Conservation (phyloP, 2,888 invertebrate genomes). For the Tryphoninae sp. region DNA sequence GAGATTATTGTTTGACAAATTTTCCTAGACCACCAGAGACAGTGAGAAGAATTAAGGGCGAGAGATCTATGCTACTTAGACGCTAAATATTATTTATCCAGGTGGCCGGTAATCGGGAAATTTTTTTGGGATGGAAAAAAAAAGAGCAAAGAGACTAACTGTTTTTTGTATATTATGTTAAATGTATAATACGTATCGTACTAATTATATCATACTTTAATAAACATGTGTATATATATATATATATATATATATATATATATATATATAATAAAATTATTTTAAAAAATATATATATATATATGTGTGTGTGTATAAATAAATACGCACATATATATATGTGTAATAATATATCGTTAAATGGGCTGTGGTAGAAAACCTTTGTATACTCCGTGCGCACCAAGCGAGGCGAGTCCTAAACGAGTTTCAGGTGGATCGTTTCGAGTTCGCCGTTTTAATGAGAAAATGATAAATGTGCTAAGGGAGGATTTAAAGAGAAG, state of each 20-base stretch:
- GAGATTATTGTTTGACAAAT: neutral
- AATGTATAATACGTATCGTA: conserved; percentile 64
- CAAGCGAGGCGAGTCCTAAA: conserved; percentile 53
- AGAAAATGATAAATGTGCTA: conserved; percentile 47
- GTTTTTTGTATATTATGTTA: conserved; percentile 69
- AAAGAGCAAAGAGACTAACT: conserved; percentile 63
- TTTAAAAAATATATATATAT: conserved; percentile 11
- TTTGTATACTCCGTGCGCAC: conserved; percentile 75
- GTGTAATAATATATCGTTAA: conserved; percentile 76
- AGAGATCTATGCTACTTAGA: conserved; percentile 22
- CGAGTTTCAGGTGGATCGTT: conserved; percentile 42
- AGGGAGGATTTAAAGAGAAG: conserved; percentile 1
- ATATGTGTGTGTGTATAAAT: conserved; percentile 8
- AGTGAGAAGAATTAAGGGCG: neutral
- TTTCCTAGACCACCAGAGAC: neutral
- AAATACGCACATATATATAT: conserved; percentile 49
- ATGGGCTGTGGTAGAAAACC: conserved; percentile 80
- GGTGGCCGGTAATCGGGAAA: conserved; percentile 10
- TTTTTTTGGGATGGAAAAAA: conserved; percentile 37
- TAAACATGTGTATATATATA: conserved; percentile 28
- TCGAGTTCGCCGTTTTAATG: conserved; percentile 55
- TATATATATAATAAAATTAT: conserved; percentile 33
- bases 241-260: conserved; percentile 9
- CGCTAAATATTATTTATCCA: conserved; percentile 47
- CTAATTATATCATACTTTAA: conserved; percentile 61